Evolutionary conservation across 2,888 invertebrate species (phyloP).

Genomic region (Ophion ventricosus): DNA sequence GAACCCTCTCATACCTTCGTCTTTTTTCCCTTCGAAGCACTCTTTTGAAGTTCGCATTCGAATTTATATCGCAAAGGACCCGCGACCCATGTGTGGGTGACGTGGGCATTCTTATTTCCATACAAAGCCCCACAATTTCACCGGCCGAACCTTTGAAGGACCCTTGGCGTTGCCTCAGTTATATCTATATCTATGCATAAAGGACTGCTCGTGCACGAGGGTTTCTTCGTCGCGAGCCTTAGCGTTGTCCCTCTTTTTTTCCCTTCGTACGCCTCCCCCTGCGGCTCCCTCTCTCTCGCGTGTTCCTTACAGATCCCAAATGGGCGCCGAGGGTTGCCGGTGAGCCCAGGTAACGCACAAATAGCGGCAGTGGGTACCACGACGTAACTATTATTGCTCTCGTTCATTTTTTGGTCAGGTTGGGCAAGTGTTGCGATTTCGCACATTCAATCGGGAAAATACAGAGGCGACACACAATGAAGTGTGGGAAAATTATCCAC

Average conservation of each 20-base stretch:
- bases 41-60: slow-evolving; percentile 76
- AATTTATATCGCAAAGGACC: slow-evolving; percentile 72
- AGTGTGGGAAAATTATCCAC: slow-evolving; percentile 78
- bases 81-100: slow-evolving; percentile 66
- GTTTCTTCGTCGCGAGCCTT: slow-evolving; percentile 56
- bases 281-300: background rate
- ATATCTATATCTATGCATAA: slow-evolving; percentile 11
- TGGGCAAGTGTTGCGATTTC: slow-evolving; percentile 77
- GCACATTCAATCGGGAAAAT: slow-evolving; percentile 67
- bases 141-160: slow-evolving; percentile 77
- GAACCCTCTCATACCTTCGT: slow-evolving; percentile 44
- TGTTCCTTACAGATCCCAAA: slow-evolving; percentile 35
- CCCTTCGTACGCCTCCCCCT: slow-evolving; percentile 27
- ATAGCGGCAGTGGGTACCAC: slow-evolving; percentile 25
- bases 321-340: slow-evolving; percentile 39
- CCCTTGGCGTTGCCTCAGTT: slow-evolving; percentile 53
- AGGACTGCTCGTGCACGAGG: slow-evolving; percentile 64
- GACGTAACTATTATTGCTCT: slow-evolving; percentile 45
- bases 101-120: slow-evolving; percentile 79
- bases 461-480: background rate
- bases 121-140: slow-evolving; percentile 80
- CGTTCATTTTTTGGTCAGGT: slow-evolving; percentile 66
- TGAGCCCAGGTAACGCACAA: slow-evolving; percentile 30
- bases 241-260: slow-evolving; percentile 47
- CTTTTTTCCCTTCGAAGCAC: slow-evolving; percentile 58